Base-by-base conservation (phyloP, 2,797 vertebrate genomes). In the Notamacropus eugenii region DNA sequence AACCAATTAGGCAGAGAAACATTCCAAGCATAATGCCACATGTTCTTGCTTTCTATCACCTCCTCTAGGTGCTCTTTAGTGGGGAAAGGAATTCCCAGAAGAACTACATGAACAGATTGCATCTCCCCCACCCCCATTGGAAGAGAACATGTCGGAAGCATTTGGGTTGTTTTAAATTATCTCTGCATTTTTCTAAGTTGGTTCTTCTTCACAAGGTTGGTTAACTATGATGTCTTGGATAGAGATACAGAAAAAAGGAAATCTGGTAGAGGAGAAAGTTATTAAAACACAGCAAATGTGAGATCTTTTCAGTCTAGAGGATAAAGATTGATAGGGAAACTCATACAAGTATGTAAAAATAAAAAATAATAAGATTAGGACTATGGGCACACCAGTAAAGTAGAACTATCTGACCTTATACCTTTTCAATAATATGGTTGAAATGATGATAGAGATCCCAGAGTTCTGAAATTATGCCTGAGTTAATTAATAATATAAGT, bases 1-100 rank as follows among this genome's bases (percentile, higher is more conserved):
- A 59, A 58, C 96, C 97, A 98, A 97, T 97, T 95, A 96, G 96
- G 90, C 96, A 55, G 57, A 95, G 95, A 95, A 96, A 91, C 54
- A 91, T 96, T 95, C 93, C 31, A 82, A 94, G 56, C 90, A 46
- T 50, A 31, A 56, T 34, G 74, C 92, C 59, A 50, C 4, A 31
- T 46, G 5, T 92, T 96, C n/a, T 67, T 9, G 62, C 82, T 28
- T 97, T 93, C 90, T 14, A 27, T 95, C 0, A 9, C 94, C 54
- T 96, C 87, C 87, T 93, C 62, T 62, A n/a, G 95, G 54, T 90
- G 62, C 91, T 96, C 12, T 96, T 93, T 22, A 58, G 16, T 34
- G 54, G 82, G 56, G 92, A 90, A 58, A 11, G 46, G 62, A 94
- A 56, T 34, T 40, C 90, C 92, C 93, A 57, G 1, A 24, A 95